Evolutionary conservation across 2,797 vertebrate species (phyloP), one percentile per base, ranked within the genome.

Genomic region (Acropternis orthonyx): DNA sequence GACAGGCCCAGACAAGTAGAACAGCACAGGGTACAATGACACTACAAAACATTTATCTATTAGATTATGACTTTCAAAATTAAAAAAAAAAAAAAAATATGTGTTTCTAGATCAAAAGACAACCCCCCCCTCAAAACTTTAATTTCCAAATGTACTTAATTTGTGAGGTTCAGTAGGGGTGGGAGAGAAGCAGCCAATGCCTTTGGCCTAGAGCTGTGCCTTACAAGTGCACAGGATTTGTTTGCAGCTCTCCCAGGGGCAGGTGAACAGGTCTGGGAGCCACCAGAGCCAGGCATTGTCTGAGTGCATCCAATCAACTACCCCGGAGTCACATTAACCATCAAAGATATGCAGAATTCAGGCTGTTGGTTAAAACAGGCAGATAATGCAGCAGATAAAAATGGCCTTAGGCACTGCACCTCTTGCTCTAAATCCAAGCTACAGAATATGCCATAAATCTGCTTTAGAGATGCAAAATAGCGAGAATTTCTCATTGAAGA

Each of bases 381-480:
- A 88, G 75, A 65, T 86, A 91, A 62, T 17, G 75, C 82, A 81
- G 78, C 2, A 86, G 63, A 78, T 83, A 91, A 73, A 83, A 92
- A 84, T 0, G 30, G 48, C 93, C 49, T 83, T 8, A 71, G 92
- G 94, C 86, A 32, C 7, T n/a, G 36, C 65, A 63, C 37, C 27
- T 91, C 73, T 56, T 61, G n/a, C 66, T 36, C 65, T 24, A 59
- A 77, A 74, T 51, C 67, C 88, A 94, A 91, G 41, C 76, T 87
- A 44, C 28, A 58, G 75, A 68, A 83, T 78, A 66, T 4, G 72
- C 71, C 89, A 85, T 69, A 75, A 78, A 74, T 59, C 73, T 73
- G 55, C 62, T 81, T 88, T 86, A 61, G 58, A 94, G 78, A 85
- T 92, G 75, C 67, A 92, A 92, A 96, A 28, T 11, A 81, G 56